Conservation (phyloP, 2,113 vertebrate genomes). For the Ammospiza nelsoni region DNA sequence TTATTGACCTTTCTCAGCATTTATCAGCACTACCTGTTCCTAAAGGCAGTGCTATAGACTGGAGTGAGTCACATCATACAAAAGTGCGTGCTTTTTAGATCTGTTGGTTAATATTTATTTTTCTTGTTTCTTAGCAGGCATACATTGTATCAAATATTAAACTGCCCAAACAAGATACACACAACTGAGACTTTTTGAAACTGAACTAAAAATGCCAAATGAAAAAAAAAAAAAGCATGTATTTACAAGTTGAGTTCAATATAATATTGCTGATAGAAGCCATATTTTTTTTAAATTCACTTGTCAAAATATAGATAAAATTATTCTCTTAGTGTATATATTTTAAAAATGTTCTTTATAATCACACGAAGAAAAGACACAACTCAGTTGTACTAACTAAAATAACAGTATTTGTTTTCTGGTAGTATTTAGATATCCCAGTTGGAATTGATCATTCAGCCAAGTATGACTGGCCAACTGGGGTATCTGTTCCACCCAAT, state of each 20-base stretch:
- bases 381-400: background rate
- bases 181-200: background rate
- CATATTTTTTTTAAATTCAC: background rate
- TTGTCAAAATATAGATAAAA: background rate
- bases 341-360: background rate
- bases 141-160: background rate
- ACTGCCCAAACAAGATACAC: background rate
- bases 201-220: background rate
- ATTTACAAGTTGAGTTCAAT: background rate
- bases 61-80: background rate
- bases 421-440: background rate
- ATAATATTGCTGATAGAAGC: background rate
- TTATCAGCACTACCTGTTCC: slow-evolving; percentile 3
- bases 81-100: background rate
- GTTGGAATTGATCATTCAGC: background rate
- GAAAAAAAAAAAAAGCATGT: fast-evolving
- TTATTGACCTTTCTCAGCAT: slow-evolving; percentile 33
- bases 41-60: background rate
- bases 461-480: background rate
- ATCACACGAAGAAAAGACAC: background rate
- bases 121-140: background rate
- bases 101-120: background rate
- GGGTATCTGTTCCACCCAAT: background rate
- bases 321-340: background rate
- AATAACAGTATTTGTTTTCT: background rate